Base-by-base conservation (phyloP, 1,140 invertebrate genomes). In the Littorina saxatilis region DNA sequence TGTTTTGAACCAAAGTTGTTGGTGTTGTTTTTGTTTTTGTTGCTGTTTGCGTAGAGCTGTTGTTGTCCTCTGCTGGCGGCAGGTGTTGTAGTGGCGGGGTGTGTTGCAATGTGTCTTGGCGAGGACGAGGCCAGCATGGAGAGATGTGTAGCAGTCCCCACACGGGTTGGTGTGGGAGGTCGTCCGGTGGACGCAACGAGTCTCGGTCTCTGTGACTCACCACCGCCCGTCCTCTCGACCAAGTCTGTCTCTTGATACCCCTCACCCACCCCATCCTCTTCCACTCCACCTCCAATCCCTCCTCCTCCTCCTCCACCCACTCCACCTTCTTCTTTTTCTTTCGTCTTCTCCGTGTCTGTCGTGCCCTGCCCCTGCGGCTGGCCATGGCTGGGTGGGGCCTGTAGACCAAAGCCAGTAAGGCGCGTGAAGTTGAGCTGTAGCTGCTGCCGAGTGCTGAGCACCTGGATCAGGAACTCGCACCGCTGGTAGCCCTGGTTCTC, bases 381-480 rank as follows among this genome's bases (percentile, higher is more conserved):
- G 32, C 35, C 66, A 68, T 68, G 66, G 15, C 39, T 17, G 1
- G 32, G 23, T 0, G 37, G 23, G 32, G 32, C 27, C 29, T 63
- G 76, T 52, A 84, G 78, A 55, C 80, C 83, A 78, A 88, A 88
- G 79, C 87, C 87, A 82, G 86, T 81, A 40, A 88, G 80, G 66
- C 83, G 83, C 43, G 87, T 88, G 58, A 88, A 86, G 83, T 88
- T 88, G 58, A 88, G 81, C 79, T 84, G 74, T 15, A 88, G 82
- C 43, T 84, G 58, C 70, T 86, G 83, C 61, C 79, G 86, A 55
- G 85, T 81, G 43, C 77, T 61, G 37, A 86, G 83, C n/a, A 86
- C 83, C 63, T 83, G 80, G 32, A 88, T 86, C 43, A 84, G 73
- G 73, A 85, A 88, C 83, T 87, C 84, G 84, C 87, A 88, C 58